Conservation (phyloP, 2,888 invertebrate species). For the Keiferia lycopersicella region DNA sequence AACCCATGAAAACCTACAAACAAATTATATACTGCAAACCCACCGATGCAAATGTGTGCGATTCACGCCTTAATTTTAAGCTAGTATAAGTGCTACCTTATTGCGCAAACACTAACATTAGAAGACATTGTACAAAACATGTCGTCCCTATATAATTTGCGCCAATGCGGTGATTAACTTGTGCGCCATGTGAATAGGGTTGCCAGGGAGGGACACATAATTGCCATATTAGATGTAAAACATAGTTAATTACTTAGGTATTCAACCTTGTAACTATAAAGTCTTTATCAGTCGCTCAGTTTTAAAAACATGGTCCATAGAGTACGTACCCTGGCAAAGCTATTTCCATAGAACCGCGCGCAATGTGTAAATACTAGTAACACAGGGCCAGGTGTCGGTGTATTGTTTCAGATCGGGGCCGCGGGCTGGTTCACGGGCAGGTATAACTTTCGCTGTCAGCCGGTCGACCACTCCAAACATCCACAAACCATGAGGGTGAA, state of each 20-base stretch:
- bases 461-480: slow-evolving; percentile 96
- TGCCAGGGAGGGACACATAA: not conserved
- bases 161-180: slow-evolving; percentile 22
- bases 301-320: too few relatives aligned
- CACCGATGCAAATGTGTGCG: slow-evolving; percentile 14
- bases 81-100: slow-evolving; percentile 5
- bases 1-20: not conserved
- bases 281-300: too few relatives aligned
- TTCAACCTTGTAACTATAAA: too few relatives aligned
- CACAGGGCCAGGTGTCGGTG: slow-evolving; percentile 70
- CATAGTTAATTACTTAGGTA: too few relatives aligned
- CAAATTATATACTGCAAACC: not conserved
- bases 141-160: slow-evolving; percentile 14
- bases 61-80: not conserved
- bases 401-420: slow-evolving; percentile 91
- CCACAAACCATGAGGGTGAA: slow-evolving; percentile 96
- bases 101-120: slow-evolving; percentile 25
- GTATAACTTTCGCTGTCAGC: slow-evolving; percentile 97
- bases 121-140: slow-evolving; percentile 24
- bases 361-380: slow-evolving; percentile 46
- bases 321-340: not conserved
- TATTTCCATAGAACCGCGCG: slow-evolving; percentile 2
- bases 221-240: too few relatives aligned
- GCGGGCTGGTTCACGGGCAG: slow-evolving; percentile 97
- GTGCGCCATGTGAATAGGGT: slow-evolving; percentile 8